These are phyloP conservation scores for Tetramorium parvispinum DNA, from an alignment of 1,140 invertebrate genomes.

Conservation along the genomic window DNA sequence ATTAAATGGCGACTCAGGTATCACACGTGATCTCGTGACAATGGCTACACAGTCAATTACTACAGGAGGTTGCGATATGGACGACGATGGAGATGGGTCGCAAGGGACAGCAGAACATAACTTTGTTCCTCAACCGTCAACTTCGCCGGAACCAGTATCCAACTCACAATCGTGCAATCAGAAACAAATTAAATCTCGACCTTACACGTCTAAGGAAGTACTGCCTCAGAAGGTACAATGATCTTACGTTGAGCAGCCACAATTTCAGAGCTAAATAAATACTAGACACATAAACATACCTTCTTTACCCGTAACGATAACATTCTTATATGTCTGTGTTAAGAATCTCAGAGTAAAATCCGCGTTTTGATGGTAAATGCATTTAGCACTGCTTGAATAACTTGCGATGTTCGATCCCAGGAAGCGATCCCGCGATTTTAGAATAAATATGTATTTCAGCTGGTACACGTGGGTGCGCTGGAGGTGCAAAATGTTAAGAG, in stretches of 20 bases:
- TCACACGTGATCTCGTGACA: constrained; percentile 85
- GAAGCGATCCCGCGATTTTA: not conserved
- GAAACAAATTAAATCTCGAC: constrained; percentile 84
- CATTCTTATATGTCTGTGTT: constrained; percentile 23
- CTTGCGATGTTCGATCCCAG: constrained; percentile 13
- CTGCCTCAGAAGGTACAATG: constrained; percentile 84
- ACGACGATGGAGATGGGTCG: constrained; percentile 83
- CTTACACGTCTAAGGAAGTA: constrained; percentile 82
- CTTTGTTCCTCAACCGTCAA: constrained; percentile 82
- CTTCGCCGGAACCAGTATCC: constrained; percentile 82
- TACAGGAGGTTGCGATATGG: constrained; percentile 82
- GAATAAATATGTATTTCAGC: constrained; percentile 82
- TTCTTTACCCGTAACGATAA: constrained; percentile 30
- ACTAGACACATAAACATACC: constrained; percentile 52
- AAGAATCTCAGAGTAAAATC: constrained; percentile 32
- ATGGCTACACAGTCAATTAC: constrained; percentile 83
- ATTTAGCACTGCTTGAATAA: constrained; percentile 84
- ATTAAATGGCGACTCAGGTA: constrained; percentile 84
- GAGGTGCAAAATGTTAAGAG: constrained; percentile 98
- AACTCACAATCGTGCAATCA: constrained; percentile 77
- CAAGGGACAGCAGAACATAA: constrained; percentile 82
- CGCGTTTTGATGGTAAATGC: constrained; percentile 74
- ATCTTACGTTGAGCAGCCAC: constrained; percentile 63
- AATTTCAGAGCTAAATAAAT: constrained; percentile 37
- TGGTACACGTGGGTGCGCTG: constrained; percentile 93